phyloP scores from a whole-genome alignment of 2,888 invertebrate genomes.

The Hyposoter didymator region DNA sequence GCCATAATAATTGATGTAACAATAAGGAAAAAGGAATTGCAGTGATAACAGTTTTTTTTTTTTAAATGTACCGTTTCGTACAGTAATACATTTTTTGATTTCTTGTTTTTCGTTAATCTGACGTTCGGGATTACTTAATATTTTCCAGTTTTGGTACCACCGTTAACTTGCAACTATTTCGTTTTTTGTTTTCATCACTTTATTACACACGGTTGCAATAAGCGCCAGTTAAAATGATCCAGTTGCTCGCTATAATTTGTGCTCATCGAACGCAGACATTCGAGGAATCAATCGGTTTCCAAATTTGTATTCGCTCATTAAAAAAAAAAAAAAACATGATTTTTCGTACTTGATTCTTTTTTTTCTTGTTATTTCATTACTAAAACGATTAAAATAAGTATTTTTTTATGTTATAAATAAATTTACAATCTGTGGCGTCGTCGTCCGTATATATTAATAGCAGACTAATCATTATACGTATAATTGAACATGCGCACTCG shows the following conservation, averaged over 20 bases:
- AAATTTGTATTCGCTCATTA: constrained; percentile 61
- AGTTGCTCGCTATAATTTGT: constrained; percentile 70
- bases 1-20: constrained; percentile 33
- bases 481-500: constrained; percentile 61
- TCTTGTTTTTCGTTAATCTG: constrained; percentile 3
- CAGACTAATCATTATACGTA: constrained; percentile 71
- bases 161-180: background rate
- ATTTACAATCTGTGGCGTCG: constrained; percentile 75
- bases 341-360: constrained; percentile 60
- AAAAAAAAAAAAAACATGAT: constrained; percentile 47
- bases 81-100: constrained; percentile 23
- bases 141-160: background rate
- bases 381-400: constrained; percentile 71
- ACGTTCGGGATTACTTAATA: background rate
- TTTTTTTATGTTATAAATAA: constrained; percentile 74
- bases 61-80: constrained; percentile 13
- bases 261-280: constrained; percentile 77
- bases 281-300: constrained; percentile 74
- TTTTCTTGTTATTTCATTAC: constrained; percentile 47
- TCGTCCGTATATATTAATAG: constrained; percentile 68
- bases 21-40: constrained; percentile 25
- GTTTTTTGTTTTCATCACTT: background rate
- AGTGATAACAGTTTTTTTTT: constrained; percentile 24
- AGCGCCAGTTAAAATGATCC: background rate
- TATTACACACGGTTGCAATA: background rate